Evolutionary conservation across 2,113 vertebrate species (phyloP).

Genomic region (Pagrus major): DNA sequence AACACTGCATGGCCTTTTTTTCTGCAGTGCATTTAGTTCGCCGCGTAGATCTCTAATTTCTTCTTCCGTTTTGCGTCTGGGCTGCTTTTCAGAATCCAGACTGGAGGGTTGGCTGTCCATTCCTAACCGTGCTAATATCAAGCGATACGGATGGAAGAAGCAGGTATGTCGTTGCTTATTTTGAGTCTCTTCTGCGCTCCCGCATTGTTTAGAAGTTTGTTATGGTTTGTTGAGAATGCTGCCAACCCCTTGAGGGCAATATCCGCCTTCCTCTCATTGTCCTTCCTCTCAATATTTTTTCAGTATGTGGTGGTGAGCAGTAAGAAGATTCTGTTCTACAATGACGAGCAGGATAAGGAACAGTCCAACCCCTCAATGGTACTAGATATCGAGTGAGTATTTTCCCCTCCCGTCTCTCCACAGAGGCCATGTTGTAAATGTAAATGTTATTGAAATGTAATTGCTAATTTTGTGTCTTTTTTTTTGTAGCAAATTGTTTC

Average conservation of each 20-base stretch:
- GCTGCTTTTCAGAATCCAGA: slow-evolving; percentile 90
- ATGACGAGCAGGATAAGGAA: slow-evolving; percentile 97
- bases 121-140: slow-evolving; percentile 97
- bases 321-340: slow-evolving; percentile 99
- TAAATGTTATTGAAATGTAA: neutral
- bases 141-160: slow-evolving; percentile 97
- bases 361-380: slow-evolving; percentile 99
- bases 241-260: neutral
- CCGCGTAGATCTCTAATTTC: neutral
- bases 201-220: neutral
- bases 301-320: slow-evolving; percentile 99
- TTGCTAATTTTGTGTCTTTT: slow-evolving; percentile 7
- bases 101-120: slow-evolving; percentile 98
- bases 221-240: slow-evolving; percentile 17
- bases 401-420: neutral
- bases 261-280: slow-evolving; percentile 17
- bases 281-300: slow-evolving; percentile 61
- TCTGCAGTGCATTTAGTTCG: neutral
- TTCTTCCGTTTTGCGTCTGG: neutral
- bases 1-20: slow-evolving; percentile 77
- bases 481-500: slow-evolving; percentile 93
- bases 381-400: slow-evolving; percentile 99
- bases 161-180: slow-evolving; percentile 86
- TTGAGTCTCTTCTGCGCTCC: neutral
- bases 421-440: neutral